Evolutionary conservation across 2,797 vertebrate species (phyloP), one percentile per base, ranked within the genome.

Genomic region (Neosilurus mollespiculum): DNA sequence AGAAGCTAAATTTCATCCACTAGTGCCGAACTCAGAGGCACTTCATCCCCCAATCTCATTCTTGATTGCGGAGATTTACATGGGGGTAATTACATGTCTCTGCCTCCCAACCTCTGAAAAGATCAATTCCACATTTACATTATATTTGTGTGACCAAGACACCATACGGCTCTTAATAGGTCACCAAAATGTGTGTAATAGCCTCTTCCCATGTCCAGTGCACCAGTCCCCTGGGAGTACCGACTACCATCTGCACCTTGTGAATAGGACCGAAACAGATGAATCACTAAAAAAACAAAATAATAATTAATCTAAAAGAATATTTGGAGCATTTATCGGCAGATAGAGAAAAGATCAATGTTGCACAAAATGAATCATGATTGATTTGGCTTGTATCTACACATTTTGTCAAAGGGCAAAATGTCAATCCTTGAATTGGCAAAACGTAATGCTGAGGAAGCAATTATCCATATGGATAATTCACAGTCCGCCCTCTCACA

Each of bases 51-150:
- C 92, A 92, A 91, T 94, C 92, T 94, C 90, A 92, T 91, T 92
- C 85, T 87, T 91, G 91, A 93, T 90, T 92, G 90, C 85, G 65
- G 85, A 93, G 92, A 93, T 94, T 94, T 94, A 93, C 83, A 87
- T 92, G 90, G 91, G 58, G 92, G 93, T 94, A 93, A 93, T 95
- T 93, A 93, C 91, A 86, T 86, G 84, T 72, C 90, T 89, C 84
- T 90, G 92, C 93, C 92, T 93, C 91, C 89, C 89, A 92, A 91
- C 90, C 90, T 80, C 84, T 76, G 89, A 87, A 86, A 90, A 91
- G 92, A 95, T 95, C 94, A 94, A 94, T 94, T 93, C 90, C 90
- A 91, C 92, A 94, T 94, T 94, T 92, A 92, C 91, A 93, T 94
- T 93, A 93, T 90, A 85, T 88, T 86, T 89, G 90, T 87, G 91